Evolutionary conservation across 2,113 vertebrate species (phyloP), one percentile per base, ranked within the genome.

Genomic region (Drymodes brunneopygia): DNA sequence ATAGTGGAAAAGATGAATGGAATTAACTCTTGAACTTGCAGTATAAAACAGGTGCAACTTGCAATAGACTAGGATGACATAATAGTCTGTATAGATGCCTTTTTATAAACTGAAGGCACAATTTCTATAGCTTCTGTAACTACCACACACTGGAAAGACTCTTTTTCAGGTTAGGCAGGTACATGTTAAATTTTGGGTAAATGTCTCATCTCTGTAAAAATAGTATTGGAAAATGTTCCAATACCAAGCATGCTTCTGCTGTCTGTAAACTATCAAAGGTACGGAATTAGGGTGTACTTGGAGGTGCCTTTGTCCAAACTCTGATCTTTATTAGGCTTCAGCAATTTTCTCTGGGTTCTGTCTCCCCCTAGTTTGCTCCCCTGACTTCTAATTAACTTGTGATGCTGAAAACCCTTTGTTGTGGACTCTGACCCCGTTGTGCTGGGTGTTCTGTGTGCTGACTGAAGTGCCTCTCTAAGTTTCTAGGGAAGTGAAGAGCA

Each of bases 41-140:
- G 13, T 64, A 10, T n/a, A 31, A 23, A 87, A 20, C 27, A 44
- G 12, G 3, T 66, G 22, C 27, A 58, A 38, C 12, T 20, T 78
- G 29, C 31, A 56, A 17, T 71, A 66, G 40, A 42, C 5, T 29
- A 31, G 24, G 13, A 11, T 71, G 60, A 31, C 7, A 3, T 10
- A 14, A 19, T 17, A 71, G 67, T 28, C 20, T 57, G 7, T 60
- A 5, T 36, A 51, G 38, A 57, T 69, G 22, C 4, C 13, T 64
- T 67, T 75, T 40, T 69, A 28, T 38, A 36, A 50, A 29, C 4
- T 35, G 25, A 77, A 80, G 3, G 5, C 11, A 15, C 5, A 12
- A 1, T 67, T 93, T 60, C 28, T 64, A 0, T 81, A 22, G 14
- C 7, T 56, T 67, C 33, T 2, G 0, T 64, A 50, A 53, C 7